phyloP scores from a whole-genome alignment of 2,113 vertebrate genomes.

The Rafetus swinhoei region DNA sequence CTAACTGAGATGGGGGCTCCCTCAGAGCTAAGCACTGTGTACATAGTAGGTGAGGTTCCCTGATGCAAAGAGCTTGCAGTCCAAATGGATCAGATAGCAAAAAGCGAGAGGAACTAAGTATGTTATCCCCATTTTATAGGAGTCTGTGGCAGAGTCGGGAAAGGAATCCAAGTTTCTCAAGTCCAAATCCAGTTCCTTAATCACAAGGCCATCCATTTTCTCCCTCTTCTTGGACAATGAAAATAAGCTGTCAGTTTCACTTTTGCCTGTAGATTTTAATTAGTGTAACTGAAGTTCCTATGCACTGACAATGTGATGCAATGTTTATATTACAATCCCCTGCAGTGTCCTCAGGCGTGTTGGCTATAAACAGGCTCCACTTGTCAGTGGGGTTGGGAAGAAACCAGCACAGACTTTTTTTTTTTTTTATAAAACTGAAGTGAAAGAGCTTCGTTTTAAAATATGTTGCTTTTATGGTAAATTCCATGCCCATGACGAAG shows the following conservation, averaged over 20 bases:
- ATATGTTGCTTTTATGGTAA: neutral
- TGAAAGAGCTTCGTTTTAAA: neutral
- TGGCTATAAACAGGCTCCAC: neutral
- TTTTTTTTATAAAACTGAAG: conserved; percentile 38
- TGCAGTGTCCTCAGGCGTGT: neutral
- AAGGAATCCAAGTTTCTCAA: neutral
- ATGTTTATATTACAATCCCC: neutral
- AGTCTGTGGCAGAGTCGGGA: conserved; percentile 5
- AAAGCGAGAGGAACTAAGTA: neutral
- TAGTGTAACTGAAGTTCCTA: accelerated
- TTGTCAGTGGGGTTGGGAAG: neutral
- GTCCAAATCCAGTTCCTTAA: neutral
- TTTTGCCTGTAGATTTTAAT: neutral
- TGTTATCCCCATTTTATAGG: conserved; percentile 15
- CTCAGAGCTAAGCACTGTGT: neutral
- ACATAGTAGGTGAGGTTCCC: neutral
- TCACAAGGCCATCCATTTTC: conserved; percentile 2
- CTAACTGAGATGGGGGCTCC: accelerated
- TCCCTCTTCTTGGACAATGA: neutral
- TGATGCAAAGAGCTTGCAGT: neutral
- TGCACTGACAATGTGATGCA: neutral
- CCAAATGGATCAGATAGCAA: neutral
- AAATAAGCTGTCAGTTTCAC: neutral
- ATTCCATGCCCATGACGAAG: neutral
- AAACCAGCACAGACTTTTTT: neutral